Evolutionary conservation across 2,113 vertebrate species (phyloP).

Genomic region (Mirza zaza): DNA sequence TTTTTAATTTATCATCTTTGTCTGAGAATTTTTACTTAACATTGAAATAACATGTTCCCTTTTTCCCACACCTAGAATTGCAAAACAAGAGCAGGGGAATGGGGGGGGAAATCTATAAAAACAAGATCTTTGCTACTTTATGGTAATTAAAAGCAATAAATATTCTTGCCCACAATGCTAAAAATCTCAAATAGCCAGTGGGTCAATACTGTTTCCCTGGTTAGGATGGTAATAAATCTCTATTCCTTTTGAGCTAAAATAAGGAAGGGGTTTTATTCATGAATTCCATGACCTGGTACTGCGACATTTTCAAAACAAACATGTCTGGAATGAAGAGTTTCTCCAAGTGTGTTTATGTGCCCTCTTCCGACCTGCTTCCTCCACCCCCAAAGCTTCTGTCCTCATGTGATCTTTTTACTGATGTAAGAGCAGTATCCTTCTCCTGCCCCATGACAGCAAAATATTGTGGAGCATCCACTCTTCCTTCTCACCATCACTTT

Average conservation of each 20-base stretch:
- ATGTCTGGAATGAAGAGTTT: slow-evolving; percentile 79
- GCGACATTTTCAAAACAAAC: slow-evolving; percentile 83
- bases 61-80: slow-evolving; percentile 60
- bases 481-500: background rate
- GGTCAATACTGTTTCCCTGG: slow-evolving; percentile 85
- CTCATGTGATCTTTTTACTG: slow-evolving; percentile 35
- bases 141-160: slow-evolving; percentile 89
- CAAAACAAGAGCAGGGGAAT: slow-evolving; percentile 61
- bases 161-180: slow-evolving; percentile 80
- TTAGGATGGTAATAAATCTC: slow-evolving; percentile 85
- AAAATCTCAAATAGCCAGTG: slow-evolving; percentile 81
- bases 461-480: rapidly evolving
- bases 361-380: slow-evolving; percentile 60
- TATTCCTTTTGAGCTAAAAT: slow-evolving; percentile 85
- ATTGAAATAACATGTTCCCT: slow-evolving; percentile 58
- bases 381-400: slow-evolving; percentile 43
- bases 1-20: slow-evolving; percentile 76
- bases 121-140: slow-evolving; percentile 84
- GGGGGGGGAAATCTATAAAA: slow-evolving; percentile 81
- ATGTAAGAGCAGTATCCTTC: slow-evolving; percentile 45
- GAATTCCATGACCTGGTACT: slow-evolving; percentile 80
- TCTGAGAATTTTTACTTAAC: slow-evolving; percentile 58
- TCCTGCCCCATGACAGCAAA: background rate
- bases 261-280: slow-evolving; percentile 83
- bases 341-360: slow-evolving; percentile 70